phyloP scores from a whole-genome alignment of 2,888 invertebrate species.

The Celastrina argiolus region DNA sequence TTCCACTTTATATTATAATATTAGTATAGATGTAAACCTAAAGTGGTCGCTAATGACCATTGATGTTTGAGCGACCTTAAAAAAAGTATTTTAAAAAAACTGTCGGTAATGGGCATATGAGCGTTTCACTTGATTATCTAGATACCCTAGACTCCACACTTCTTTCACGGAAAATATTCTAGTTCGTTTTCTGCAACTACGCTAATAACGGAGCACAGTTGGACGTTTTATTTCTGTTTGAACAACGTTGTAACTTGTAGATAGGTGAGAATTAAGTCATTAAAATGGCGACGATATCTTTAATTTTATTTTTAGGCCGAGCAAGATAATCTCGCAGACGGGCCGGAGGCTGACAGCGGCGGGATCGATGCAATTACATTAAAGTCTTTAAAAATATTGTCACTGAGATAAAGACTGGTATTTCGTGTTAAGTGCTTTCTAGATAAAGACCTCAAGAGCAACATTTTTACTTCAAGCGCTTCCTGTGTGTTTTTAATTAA shows the following conservation, averaged over 20 bases:
- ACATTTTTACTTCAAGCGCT: neutral
- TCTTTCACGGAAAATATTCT: no score
- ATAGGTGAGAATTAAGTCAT: neutral
- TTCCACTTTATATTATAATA: no score
- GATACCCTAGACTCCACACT: no score
- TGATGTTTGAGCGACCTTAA: no score
- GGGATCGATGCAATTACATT: slow-evolving; percentile 1
- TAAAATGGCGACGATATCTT: slow-evolving; percentile 1
- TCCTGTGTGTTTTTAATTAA: no score
- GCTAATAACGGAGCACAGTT: no score
- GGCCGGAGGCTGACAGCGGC: slow-evolving; percentile 2
- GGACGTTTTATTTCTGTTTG: neutral
- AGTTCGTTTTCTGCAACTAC: no score
- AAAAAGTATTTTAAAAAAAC: no score
- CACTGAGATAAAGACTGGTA: neutral
- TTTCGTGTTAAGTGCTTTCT: neutral
- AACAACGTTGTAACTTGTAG: neutral
- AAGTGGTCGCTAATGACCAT: no score
- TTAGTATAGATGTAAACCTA: no score
- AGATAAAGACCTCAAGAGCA: neutral
- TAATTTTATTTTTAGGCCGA: slow-evolving; percentile 6
- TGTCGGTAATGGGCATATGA: no score
- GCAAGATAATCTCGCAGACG: neutral
- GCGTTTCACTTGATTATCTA: no score
- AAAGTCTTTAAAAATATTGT: slow-evolving; percentile 5